Evolutionary conservation across 2,888 invertebrate genomes (phyloP).

Genomic region (Palloptera scutellata): DNA sequence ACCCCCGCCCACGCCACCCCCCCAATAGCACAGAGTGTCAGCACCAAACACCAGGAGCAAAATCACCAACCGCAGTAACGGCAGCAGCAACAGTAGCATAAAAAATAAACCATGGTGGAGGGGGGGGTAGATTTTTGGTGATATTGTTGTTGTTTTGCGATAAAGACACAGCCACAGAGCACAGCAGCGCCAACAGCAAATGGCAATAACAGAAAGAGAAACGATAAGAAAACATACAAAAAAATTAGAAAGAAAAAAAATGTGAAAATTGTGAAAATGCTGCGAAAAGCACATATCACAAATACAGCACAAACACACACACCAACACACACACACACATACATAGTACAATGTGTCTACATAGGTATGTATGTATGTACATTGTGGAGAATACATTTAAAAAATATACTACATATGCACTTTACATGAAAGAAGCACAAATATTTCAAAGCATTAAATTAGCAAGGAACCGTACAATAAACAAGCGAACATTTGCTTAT

Average conservation of each 20-base stretch:
- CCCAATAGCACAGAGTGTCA: no score
- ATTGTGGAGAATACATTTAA: no score
- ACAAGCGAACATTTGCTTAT: no score
- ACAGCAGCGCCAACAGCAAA: background rate
- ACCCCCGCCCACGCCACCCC: no score
- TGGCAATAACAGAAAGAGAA: constrained; percentile 1
- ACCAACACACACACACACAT: background rate
- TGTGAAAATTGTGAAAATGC: background rate
- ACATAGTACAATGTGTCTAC: background rate
- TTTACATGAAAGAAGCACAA: no score
- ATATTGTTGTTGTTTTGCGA: constrained; percentile 10
- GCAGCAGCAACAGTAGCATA: no score
- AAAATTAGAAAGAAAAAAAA: background rate
- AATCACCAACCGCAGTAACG: no score
- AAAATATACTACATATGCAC: no score
- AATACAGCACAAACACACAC: background rate
- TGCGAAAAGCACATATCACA: background rate
- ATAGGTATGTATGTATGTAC: background rate
- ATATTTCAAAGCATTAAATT: no score
- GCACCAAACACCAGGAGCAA: no score
- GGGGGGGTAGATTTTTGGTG: background rate
- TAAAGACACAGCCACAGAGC: no score
- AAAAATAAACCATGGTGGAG: background rate
- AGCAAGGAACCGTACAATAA: no score
- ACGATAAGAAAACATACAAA: constrained; percentile 4